These are phyloP conservation scores for Eustalomyia histrio DNA, from an alignment of 2,888 invertebrate species.

Conservation along the genomic window DNA sequence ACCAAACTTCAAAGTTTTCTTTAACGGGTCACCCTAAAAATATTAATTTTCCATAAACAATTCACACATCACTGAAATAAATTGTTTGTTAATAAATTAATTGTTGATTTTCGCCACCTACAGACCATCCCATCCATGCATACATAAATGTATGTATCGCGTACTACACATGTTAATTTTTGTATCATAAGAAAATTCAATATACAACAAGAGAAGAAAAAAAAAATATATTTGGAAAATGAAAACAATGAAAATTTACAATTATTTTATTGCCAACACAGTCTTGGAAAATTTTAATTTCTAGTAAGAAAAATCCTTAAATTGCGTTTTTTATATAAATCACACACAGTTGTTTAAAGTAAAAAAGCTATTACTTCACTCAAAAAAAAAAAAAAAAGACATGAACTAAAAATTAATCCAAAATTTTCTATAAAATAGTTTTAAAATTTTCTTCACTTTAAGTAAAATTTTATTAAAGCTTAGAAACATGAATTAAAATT, in stretches of 20 bases:
- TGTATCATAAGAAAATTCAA: neutral
- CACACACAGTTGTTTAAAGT: too few species aligned
- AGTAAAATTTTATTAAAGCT: too few species aligned
- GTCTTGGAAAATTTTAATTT: neutral
- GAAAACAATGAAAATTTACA: neutral
- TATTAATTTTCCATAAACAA: slow-evolving; percentile 27
- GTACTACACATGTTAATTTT: neutral
- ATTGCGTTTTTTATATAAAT: too few species aligned
- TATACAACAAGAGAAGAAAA: neutral
- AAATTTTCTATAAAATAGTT: too few species aligned
- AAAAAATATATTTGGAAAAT: neutral
- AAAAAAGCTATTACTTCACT: too few species aligned
- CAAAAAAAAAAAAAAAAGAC: too few species aligned
- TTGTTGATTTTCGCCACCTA: slow-evolving; percentile 49
- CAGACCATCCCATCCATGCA: too few species aligned
- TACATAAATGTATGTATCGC: neutral
- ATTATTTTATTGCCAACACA: neutral
- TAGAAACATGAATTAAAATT: too few species aligned
- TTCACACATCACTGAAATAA: slow-evolving; percentile 25
- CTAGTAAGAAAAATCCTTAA: too few species aligned
- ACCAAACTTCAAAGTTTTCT: too few species aligned
- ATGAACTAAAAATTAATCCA: too few species aligned
- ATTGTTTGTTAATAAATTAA: slow-evolving; percentile 43
- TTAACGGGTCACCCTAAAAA: neutral
- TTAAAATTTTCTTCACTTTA: too few species aligned